Conservation (phyloP, 1,140 invertebrate species). For the Globodera rostochiensis region DNA sequence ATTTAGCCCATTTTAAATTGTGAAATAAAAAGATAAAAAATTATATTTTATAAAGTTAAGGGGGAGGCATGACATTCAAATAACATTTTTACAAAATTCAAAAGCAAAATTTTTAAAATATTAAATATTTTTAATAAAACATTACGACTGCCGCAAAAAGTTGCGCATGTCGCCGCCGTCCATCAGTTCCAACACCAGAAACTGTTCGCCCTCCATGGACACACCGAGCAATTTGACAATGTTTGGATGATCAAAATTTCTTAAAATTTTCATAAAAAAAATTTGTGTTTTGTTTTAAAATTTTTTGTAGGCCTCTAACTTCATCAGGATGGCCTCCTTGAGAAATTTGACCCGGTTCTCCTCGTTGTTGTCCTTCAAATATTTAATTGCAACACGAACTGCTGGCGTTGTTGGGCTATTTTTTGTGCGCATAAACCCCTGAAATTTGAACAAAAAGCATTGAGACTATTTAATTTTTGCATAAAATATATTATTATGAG, state of each 20-base stretch:
- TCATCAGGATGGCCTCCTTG: slow-evolving; percentile 95
- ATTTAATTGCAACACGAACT: slow-evolving; percentile 80
- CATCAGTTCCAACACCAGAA: slow-evolving; percentile 94
- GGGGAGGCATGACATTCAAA: too few relatives aligned
- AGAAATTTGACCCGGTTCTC: slow-evolving; percentile 92
- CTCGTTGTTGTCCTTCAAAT: slow-evolving; percentile 80
- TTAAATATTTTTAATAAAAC: slow-evolving; percentile 36
- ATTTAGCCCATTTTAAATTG: too few relatives aligned
- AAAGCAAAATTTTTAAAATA: too few relatives aligned
- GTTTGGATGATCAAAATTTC: slow-evolving; percentile 92
- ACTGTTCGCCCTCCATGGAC: slow-evolving; percentile 83
- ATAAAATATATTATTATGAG: too few relatives aligned
- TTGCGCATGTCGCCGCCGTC: slow-evolving; percentile 89
- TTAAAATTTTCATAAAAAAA: slow-evolving; percentile 44
- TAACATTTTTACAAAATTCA: too few relatives aligned
- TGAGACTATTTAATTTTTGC: too few relatives aligned
- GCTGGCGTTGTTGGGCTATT: slow-evolving; percentile 67
- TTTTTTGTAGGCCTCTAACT: slow-evolving; percentile 55
- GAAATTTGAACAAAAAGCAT: not conserved
- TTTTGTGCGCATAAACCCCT: slow-evolving; percentile 18
- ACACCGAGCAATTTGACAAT: slow-evolving; percentile 88
- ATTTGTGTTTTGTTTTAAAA: too few relatives aligned
- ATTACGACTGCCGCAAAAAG: slow-evolving; percentile 75
- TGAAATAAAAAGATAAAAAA: too few relatives aligned
- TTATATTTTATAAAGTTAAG: too few relatives aligned